phyloP scores from a whole-genome alignment of 2,113 vertebrate genomes.

The Centropristis striata region DNA sequence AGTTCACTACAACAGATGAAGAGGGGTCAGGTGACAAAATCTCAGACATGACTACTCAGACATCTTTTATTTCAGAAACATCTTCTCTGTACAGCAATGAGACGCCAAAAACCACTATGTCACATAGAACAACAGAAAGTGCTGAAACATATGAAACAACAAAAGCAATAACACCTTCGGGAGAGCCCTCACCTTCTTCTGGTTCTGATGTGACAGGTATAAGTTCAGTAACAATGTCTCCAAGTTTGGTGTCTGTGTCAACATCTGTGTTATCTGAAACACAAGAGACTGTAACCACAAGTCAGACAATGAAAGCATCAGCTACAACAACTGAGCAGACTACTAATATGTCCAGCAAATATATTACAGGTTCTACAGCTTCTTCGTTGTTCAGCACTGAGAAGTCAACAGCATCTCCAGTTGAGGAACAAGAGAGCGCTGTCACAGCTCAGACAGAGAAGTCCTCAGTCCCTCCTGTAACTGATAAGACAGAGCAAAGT shows the following conservation, averaged over 20 bases:
- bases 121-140: background rate
- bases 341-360: background rate
- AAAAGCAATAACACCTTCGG: too few relatives aligned
- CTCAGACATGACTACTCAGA: background rate
- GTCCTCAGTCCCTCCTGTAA: background rate
- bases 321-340: background rate
- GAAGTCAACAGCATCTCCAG: background rate
- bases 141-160: too few relatives aligned
- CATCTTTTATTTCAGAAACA: background rate
- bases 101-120: background rate
- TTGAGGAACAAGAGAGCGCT: background rate
- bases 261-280: too few relatives aligned
- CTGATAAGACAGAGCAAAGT: background rate
- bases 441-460: constrained; percentile 10
- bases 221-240: too few relatives aligned
- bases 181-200: too few relatives aligned
- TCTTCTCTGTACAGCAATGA: background rate
- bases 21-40: too few relatives aligned
- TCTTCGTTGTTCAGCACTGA: constrained; percentile 31
- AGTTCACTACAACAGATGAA: too few relatives aligned
- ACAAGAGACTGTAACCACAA: too few relatives aligned
- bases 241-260: too few relatives aligned
- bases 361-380: background rate
- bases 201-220: too few relatives aligned
- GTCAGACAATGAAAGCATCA: background rate